phyloP scores from a whole-genome alignment of 2,113 vertebrate species.

The Azemiops feae region DNA sequence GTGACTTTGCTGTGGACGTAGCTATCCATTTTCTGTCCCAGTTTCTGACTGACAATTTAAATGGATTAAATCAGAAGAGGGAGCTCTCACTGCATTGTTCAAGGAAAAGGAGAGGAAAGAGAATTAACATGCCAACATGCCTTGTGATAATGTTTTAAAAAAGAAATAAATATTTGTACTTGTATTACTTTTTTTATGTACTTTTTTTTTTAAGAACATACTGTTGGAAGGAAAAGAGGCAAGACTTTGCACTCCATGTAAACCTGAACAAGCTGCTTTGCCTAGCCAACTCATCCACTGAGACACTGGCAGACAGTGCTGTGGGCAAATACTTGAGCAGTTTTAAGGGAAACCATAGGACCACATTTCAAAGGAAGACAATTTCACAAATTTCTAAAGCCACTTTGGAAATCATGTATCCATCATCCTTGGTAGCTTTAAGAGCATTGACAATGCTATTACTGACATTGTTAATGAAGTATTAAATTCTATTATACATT shows the following conservation, averaged over 20 bases:
- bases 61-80: slow-evolving; percentile 15
- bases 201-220: background rate
- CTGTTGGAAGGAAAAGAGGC: background rate
- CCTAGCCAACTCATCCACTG: background rate
- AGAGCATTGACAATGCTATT: background rate
- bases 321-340: background rate
- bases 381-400: background rate
- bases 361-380: background rate
- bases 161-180: background rate
- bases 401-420: background rate
- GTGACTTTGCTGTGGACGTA: background rate
- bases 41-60: slow-evolving; percentile 10
- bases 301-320: background rate
- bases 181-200: background rate
- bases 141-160: background rate
- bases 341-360: background rate
- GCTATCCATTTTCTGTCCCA: background rate
- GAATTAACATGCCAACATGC: background rate
- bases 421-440: background rate
- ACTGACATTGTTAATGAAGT: slow-evolving; percentile 22
- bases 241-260: background rate
- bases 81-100: slow-evolving; percentile 16
- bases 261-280: background rate
- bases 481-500: background rate
- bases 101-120: background rate